Evolutionary conservation across 1,140 invertebrate genomes (phyloP).

Genomic region (Drosophila kurseongensis): DNA sequence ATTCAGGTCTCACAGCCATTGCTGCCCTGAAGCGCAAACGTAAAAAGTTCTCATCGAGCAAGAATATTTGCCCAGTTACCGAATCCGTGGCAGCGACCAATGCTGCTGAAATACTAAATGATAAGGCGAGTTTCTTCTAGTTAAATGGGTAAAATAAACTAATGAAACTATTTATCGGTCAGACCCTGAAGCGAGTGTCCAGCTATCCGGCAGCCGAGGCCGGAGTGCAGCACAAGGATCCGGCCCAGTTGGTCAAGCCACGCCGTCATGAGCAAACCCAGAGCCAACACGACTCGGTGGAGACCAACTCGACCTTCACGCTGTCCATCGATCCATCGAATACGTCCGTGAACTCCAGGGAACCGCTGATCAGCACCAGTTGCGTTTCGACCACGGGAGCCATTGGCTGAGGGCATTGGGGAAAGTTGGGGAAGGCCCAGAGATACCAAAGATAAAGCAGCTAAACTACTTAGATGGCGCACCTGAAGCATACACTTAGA

Average conservation of each 20-base stretch:
- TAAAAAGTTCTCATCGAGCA: slow-evolving; percentile 91
- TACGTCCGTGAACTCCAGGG: slow-evolving; percentile 81
- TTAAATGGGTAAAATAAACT: background rate
- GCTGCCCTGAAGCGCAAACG: slow-evolving; percentile 90
- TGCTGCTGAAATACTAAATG: slow-evolving; percentile 57
- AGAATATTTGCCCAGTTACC: slow-evolving; percentile 87
- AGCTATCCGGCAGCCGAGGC: slow-evolving; percentile 81
- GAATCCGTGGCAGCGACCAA: slow-evolving; percentile 77
- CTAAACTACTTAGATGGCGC: slow-evolving; percentile 21
- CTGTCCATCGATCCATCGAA: slow-evolving; percentile 83
- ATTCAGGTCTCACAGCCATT: slow-evolving; percentile 86
- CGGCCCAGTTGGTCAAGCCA: slow-evolving; percentile 69
- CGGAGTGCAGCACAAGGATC: slow-evolving; percentile 68
- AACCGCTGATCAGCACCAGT: slow-evolving; percentile 78
- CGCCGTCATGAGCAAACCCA: slow-evolving; percentile 85
- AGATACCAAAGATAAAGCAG: slow-evolving; percentile 36
- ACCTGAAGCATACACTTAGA: slow-evolving; percentile 32
- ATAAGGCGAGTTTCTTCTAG: slow-evolving; percentile 40
- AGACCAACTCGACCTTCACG: slow-evolving; percentile 75
- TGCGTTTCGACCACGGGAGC: slow-evolving; percentile 69
- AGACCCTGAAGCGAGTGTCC: slow-evolving; percentile 81
- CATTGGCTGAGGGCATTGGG: slow-evolving; percentile 43
- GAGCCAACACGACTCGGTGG: slow-evolving; percentile 85
- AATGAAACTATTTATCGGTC: too few relatives aligned
- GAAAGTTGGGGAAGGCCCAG: too few relatives aligned